Evolutionary conservation across 2,113 vertebrate species (phyloP), one percentile per base, ranked within the genome.

Genomic region (Peromyscus polionotus): DNA sequence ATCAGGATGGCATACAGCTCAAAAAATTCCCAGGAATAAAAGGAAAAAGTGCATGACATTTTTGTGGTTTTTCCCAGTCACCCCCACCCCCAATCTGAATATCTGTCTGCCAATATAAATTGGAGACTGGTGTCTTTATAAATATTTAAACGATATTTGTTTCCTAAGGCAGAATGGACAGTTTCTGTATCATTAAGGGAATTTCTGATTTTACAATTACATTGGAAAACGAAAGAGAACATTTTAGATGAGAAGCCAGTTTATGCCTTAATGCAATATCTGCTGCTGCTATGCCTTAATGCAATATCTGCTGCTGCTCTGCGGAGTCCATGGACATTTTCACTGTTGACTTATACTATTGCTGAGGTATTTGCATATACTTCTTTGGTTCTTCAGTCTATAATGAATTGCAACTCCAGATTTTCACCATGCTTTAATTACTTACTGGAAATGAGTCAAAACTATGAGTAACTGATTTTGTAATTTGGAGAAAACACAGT

Each of bases 121-220:
- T 65, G 59, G 42, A 70, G 19, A 87, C 1, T 11, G 31, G 9
- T 73, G 10, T 95, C 61, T 79, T 17, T 68, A 57, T 90, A 88
- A 92, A 94, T 93, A 90, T 48, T 96, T 88, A 73, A 95, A 75
- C 42, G 28, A 4, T 48, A 31, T 90, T n/a, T 90, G 36, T 48
- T 95, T 94, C 77, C 31, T 28, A 88, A 93, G 28, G 20, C 45
- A 95, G 48, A 84, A 90, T 67, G 63, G 90, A 28, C 20, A 90
- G 67, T 90, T 97, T 87, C 31, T 14, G 48, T 42, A 39, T 8
- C 6, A n/a, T 51, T 88, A 85, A 72, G 13, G 7, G 17, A 1
- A 76, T 84, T 84, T 88, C 65, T 73, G 84, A 79, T 68, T 95
- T 91, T 93, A 26, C 8, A 57, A 72, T 45, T 36, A 7, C 33